Base-by-base conservation (phyloP, 64 coral and sea anemone species). In the Montipora foliosa region DNA sequence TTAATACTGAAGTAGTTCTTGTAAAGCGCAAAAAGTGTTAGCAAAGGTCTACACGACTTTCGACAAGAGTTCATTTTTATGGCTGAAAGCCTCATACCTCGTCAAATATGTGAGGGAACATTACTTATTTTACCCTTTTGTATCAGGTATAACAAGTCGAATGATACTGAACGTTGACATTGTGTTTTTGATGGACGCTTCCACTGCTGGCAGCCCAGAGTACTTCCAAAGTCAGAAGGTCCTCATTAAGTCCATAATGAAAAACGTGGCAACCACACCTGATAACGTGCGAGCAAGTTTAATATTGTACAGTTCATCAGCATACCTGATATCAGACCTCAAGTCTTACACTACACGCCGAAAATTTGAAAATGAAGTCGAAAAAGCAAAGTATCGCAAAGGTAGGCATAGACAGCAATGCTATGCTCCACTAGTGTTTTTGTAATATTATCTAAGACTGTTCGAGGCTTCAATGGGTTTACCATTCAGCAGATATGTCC, bases 151-250 rank as follows among this genome's bases (percentile, higher is more conserved):
- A 17, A 48, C 83, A 55, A 88, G 89, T 44, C 78, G 89, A 58
- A 67, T 21, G 74, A 44, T 81, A 15, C 58, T 91, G 8, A 66
- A 87, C 10, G 88, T 90, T 21, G 95, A 97, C 60, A 68, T 97
- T 44, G 47, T 97, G 10, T 97, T 97, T 79, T 21, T 97, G 59
- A 66, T 94, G 24, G 95, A 97, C 73, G 92, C 92, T 25, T 94
- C 86, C 16, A 84, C 89, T 46, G 77, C 78, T 19, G 92, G 79
- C 3, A 92, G 44, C 13, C 60, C 88, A 48, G 57, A 85, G 15
- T 75, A 80, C 15, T 98, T 98, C 45, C 14, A 76, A 67, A 91
- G 15, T 49, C 79, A 94, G 79, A 95, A 95, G 47, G 64, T 57
- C 16, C 94, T 95, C 25, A 75, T 95, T 67, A 98, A 98, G 75